Conservation (phyloP, 2,113 vertebrate genomes). For the Mustela nigripes region DNA sequence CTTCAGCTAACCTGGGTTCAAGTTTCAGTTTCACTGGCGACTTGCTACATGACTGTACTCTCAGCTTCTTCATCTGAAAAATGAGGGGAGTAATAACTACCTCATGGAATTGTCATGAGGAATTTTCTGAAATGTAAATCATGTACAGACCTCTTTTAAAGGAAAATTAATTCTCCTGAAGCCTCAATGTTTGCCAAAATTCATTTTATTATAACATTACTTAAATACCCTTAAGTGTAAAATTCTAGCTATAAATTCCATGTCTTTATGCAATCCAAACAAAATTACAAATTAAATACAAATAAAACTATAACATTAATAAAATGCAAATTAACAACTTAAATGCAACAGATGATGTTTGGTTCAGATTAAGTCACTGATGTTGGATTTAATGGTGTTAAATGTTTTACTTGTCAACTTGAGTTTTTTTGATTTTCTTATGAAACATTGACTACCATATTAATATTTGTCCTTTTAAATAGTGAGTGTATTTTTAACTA, state of each 20-base stretch:
- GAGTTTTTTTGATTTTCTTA: slow-evolving; percentile 61
- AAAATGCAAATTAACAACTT: slow-evolving; percentile 49
- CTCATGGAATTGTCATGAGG: background rate
- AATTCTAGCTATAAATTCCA: slow-evolving; percentile 53
- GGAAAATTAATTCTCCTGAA: slow-evolving; percentile 55
- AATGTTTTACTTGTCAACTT: slow-evolving; percentile 60
- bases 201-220: background rate
- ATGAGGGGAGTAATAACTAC: background rate
- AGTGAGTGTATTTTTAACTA: slow-evolving; percentile 56
- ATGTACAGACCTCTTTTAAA: background rate
- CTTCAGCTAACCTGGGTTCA: background rate
- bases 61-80: slow-evolving; percentile 14
- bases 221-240: slow-evolving; percentile 20
- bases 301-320: slow-evolving; percentile 42
- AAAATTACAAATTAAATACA: slow-evolving; percentile 65
- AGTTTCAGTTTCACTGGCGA: background rate
- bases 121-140: slow-evolving; percentile 29
- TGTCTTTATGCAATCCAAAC: slow-evolving; percentile 54
- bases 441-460: slow-evolving; percentile 28
- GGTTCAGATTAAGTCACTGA: slow-evolving; percentile 59
- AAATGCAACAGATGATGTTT: slow-evolving; percentile 46
- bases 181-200: background rate
- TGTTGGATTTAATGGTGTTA: slow-evolving; percentile 40
- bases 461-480: slow-evolving; percentile 65
- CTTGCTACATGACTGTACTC: background rate